phyloP scores from a whole-genome alignment of 2,888 invertebrate genomes.

The Stictocephala bisonia region DNA sequence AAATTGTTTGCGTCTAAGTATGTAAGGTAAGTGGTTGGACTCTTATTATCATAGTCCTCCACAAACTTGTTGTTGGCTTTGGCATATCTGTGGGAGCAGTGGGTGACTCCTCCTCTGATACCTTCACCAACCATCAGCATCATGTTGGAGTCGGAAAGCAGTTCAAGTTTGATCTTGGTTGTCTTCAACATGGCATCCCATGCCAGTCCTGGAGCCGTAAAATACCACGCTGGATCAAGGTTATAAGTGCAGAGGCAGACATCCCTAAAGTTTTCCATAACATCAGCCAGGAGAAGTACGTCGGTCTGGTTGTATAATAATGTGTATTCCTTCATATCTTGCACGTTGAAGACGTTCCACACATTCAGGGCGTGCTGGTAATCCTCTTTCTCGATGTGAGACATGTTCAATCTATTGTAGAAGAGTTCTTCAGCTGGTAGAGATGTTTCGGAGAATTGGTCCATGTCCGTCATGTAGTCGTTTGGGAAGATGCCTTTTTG shows the following conservation, averaged over 20 bases:
- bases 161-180: slow-evolving; percentile 39
- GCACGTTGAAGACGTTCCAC: slow-evolving; percentile 60
- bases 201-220: slow-evolving; percentile 32
- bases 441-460: slow-evolving; percentile 34
- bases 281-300: slow-evolving; percentile 44
- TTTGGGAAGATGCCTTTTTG: slow-evolving; percentile 52
- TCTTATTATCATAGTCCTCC: neutral
- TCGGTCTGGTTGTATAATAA: slow-evolving; percentile 41
- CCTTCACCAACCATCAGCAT: slow-evolving; percentile 47
- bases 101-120: slow-evolving; percentile 44
- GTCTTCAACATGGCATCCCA: slow-evolving; percentile 41
- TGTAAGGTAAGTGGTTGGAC: neutral
- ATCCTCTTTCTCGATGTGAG: slow-evolving; percentile 55
- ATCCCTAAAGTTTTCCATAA: slow-evolving; percentile 50
- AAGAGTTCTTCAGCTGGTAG: slow-evolving; percentile 57
- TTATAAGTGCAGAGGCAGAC: neutral
- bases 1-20: neutral
- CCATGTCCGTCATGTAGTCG: slow-evolving; percentile 51
- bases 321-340: slow-evolving; percentile 61
- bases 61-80: slow-evolving; percentile 31
- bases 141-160: slow-evolving; percentile 46
- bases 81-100: slow-evolving; percentile 21
- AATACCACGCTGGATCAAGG: slow-evolving; percentile 47
- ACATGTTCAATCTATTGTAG: slow-evolving; percentile 55
- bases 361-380: slow-evolving; percentile 62